Percentiles rank a stretch among this genome's conserved stretches.
These are phyloP conservation scores for Struthio camelus DNA, from an alignment of 2,113 vertebrate species.

Conservation along the genomic window DNA sequence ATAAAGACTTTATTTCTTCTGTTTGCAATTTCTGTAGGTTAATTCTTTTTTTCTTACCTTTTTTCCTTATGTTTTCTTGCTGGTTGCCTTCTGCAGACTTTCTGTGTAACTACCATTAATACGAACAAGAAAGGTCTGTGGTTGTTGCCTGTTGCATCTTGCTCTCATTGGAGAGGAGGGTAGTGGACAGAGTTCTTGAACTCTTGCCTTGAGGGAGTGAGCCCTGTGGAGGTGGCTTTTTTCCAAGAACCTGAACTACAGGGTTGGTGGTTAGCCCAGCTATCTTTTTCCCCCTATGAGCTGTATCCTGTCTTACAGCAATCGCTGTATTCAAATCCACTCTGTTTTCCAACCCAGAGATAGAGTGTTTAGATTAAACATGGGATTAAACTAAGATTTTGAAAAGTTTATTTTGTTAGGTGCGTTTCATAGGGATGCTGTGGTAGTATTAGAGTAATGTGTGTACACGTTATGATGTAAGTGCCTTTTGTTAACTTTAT, in stretches of 20 bases:
- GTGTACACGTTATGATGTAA: neutral
- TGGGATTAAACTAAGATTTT: slow-evolving; percentile 48
- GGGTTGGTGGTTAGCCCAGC: neutral
- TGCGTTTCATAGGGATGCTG: neutral
- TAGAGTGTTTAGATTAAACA: slow-evolving; percentile 29
- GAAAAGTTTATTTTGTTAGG: slow-evolving; percentile 28
- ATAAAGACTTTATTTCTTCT: neutral
- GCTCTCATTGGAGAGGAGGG: neutral
- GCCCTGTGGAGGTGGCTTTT: neutral
- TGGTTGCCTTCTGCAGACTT: neutral
- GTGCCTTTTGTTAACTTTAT: neutral
- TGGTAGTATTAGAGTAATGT: neutral
- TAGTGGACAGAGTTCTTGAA: neutral
- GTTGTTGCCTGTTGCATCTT: neutral
- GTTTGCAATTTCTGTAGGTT: neutral
- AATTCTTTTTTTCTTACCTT: neutral
- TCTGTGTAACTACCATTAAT: neutral
- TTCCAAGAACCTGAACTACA: neutral
- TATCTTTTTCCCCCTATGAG: neutral
- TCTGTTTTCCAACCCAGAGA: neutral
- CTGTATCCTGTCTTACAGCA: neutral
- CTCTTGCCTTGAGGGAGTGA: neutral
- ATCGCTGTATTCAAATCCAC: neutral
- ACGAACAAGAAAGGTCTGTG: neutral
- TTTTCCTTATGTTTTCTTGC: neutral